phyloP scores from a whole-genome alignment of 2,888 invertebrate species.

The Acronicta aceris region DNA sequence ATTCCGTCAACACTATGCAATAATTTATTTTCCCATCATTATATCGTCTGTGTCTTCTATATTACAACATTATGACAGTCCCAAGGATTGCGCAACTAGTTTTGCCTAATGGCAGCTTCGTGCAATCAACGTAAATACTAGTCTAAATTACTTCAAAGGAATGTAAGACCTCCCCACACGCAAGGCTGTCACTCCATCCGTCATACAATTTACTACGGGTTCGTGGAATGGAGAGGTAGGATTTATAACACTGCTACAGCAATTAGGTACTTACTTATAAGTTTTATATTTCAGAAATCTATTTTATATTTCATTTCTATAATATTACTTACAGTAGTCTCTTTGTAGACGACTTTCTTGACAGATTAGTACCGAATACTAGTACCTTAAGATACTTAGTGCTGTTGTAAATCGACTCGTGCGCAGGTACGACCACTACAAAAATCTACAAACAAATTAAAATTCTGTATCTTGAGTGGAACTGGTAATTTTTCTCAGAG shows the following conservation, averaged over 20 bases:
- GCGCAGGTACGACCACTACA: too few species aligned
- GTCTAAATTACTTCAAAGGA: slow-evolving; percentile 33
- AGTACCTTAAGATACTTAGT: too few species aligned
- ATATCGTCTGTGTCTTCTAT: too few species aligned
- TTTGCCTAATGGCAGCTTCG: slow-evolving; percentile 30
- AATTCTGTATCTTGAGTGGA: too few species aligned
- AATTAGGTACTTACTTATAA: too few species aligned
- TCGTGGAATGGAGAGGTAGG: not conserved
- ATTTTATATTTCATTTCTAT: too few species aligned
- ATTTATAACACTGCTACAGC: not conserved
- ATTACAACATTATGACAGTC: slow-evolving; percentile 11
- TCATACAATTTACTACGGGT: not conserved
- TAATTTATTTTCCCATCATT: slow-evolving; percentile 11
- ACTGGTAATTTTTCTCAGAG: slow-evolving; percentile 47
- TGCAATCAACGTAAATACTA: slow-evolving; percentile 30
- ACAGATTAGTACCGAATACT: too few species aligned
- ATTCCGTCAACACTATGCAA: not conserved
- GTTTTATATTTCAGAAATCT: too few species aligned
- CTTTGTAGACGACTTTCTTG: too few species aligned
- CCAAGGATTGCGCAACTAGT: slow-evolving; percentile 27
- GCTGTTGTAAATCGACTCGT: too few species aligned
- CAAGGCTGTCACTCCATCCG: slow-evolving; percentile 8
- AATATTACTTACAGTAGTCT: too few species aligned
- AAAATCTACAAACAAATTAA: too few species aligned
- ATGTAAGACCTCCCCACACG: slow-evolving; percentile 14